Percentiles rank a stretch among this genome's conserved stretches.
Conservation (phyloP, 2,113 vertebrate species). For the Melanerpes formicivorus region DNA sequence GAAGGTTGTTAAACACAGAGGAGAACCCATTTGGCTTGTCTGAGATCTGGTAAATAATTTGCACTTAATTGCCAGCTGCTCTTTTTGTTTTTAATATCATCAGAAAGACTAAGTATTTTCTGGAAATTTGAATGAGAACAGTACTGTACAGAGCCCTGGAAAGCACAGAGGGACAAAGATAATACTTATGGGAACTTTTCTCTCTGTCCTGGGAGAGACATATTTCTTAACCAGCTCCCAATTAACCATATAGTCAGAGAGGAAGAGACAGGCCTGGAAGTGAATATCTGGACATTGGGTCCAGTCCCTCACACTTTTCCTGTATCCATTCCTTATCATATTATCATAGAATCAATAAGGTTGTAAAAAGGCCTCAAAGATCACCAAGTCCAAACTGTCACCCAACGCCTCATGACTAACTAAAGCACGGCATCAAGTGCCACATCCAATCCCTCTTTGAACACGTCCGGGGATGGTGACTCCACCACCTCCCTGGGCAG, state of each 20-base stretch:
- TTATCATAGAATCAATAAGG: neutral
- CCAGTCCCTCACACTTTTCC: neutral
- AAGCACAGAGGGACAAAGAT: neutral
- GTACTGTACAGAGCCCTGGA: neutral
- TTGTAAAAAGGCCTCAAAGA: too few species aligned
- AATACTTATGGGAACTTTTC: neutral
- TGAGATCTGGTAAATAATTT: slow-evolving; percentile 32
- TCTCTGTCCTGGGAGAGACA: neutral
- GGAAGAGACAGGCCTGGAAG: neutral
- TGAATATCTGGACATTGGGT: neutral
- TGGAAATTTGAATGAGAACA: neutral
- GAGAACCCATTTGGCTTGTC: slow-evolving; percentile 35
- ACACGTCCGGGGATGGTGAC: too few species aligned
- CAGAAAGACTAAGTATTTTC: neutral
- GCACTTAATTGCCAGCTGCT: slow-evolving; percentile 35
- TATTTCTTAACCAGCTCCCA: neutral
- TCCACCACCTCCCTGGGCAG: too few species aligned
- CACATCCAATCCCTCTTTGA: too few species aligned
- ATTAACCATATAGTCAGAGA: neutral
- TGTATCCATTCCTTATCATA: neutral
- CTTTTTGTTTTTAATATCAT: neutral
- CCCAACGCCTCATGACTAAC: too few species aligned
- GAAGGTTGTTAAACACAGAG: slow-evolving; percentile 19
- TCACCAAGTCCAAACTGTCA: too few species aligned
- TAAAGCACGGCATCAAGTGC: too few species aligned